phyloP scores from a whole-genome alignment of 2,113 vertebrate species.

The Prunella himalayana region DNA sequence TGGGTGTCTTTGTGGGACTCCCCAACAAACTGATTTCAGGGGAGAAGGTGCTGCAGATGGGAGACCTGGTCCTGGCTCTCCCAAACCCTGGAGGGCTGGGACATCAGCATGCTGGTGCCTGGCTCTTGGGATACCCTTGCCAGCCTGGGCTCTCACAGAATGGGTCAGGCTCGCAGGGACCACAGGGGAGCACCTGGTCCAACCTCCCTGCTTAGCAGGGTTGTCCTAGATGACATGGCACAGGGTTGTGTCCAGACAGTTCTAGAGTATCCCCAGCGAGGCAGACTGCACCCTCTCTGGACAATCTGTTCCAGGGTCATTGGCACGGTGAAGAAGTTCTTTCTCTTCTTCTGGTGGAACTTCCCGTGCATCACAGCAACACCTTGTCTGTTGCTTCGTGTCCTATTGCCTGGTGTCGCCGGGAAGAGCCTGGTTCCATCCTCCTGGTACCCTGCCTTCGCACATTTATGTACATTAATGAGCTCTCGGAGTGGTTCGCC shows the following conservation, averaged over 20 bases:
- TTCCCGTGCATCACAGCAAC: neutral
- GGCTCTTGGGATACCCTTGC: neutral
- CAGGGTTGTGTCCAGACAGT: neutral
- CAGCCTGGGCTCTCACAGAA: neutral
- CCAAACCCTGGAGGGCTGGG: neutral
- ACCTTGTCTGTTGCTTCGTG: neutral
- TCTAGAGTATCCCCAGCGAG: neutral
- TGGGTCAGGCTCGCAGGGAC: neutral
- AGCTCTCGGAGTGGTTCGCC: neutral
- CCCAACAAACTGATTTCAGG: neutral
- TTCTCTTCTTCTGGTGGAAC: neutral
- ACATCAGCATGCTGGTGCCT: rapidly evolving
- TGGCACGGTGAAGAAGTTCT: neutral
- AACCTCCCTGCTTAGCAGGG: neutral
- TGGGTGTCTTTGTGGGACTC: neutral
- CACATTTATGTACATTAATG: neutral
- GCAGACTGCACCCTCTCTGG: no score
- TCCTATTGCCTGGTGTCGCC: neutral
- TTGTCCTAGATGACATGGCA: neutral
- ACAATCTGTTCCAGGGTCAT: neutral
- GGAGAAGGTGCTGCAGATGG: neutral
- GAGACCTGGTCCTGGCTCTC: neutral
- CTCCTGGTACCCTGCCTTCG: neutral
- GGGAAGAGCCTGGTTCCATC: neutral
- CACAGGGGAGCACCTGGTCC: neutral